These are phyloP conservation scores for Catostomus latipinnis DNA, from an alignment of 2,797 vertebrate genomes.

Conservation along the genomic window DNA sequence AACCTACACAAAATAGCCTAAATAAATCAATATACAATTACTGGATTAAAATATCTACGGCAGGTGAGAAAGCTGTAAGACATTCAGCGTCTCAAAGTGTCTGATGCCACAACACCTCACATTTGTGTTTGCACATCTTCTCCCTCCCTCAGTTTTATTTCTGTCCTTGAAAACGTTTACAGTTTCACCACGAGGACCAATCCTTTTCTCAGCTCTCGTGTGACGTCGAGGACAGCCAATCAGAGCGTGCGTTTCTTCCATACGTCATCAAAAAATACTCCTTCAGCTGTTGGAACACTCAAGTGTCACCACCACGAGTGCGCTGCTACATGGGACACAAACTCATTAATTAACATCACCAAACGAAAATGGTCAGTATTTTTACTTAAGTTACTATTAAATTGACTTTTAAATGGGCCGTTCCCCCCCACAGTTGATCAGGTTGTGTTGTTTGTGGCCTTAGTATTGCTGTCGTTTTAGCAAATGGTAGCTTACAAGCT, in stretches of 20 bases:
- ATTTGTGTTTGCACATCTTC: not conserved
- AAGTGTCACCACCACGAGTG: slow-evolving; percentile 26
- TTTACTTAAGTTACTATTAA: not conserved
- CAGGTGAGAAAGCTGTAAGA: too few species aligned
- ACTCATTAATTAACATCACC: slow-evolving; percentile 8
- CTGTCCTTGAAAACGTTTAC: slow-evolving; percentile 19
- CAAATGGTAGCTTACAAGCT: slow-evolving; percentile 24
- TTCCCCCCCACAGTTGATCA: not conserved
- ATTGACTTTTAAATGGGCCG: not conserved
- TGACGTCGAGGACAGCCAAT: not conserved
- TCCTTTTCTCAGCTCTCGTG: not conserved
- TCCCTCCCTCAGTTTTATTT: slow-evolving; percentile 42
- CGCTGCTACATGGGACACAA: slow-evolving; percentile 32
- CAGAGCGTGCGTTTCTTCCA: not conserved
- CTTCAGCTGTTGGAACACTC: slow-evolving; percentile 57
- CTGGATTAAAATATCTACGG: not conserved
- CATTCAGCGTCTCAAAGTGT: not conserved
- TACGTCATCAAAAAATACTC: slow-evolving; percentile 57
- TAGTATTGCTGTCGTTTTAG: slow-evolving; percentile 38
- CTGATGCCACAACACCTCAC: slow-evolving; percentile 29
- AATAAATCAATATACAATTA: not conserved
- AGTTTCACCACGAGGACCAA: slow-evolving; percentile 26
- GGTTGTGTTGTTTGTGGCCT: not conserved
- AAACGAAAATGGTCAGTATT: slow-evolving; percentile 54
- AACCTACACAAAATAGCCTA: too few species aligned